phyloP scores from a whole-genome alignment of 2,888 invertebrate genomes.

The Melinaea marsaeus region DNA sequence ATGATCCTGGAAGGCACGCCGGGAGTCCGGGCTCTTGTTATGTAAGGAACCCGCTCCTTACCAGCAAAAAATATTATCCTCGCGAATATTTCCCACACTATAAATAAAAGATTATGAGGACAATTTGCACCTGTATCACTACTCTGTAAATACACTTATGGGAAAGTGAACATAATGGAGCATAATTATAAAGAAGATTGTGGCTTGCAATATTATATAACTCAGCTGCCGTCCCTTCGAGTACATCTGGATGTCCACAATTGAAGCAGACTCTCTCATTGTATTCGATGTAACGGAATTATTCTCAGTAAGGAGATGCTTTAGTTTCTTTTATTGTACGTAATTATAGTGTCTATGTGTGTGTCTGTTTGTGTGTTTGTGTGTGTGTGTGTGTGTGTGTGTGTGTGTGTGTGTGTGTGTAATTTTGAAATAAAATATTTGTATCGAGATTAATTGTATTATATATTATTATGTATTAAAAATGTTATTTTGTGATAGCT shows the following conservation, averaged over 20 bases:
- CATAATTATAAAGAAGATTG: slow-evolving; percentile 2
- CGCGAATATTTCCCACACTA: slow-evolving; percentile 54
- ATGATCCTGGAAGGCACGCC: neutral
- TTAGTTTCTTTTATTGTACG: slow-evolving; percentile 5
- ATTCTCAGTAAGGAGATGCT: slow-evolving; percentile 34
- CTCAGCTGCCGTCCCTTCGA: slow-evolving; percentile 9
- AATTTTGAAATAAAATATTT: too few species aligned
- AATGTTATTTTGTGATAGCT: too few species aligned
- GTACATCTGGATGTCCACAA: slow-evolving; percentile 39
- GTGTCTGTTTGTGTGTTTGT: too few species aligned
- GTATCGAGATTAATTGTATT: too few species aligned
- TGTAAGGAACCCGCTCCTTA: slow-evolving; percentile 33
- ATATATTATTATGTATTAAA: too few species aligned
- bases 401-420: too few species aligned
- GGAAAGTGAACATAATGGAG: slow-evolving; percentile 7
- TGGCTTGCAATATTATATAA: slow-evolving; percentile 3
- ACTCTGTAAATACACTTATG: slow-evolving; percentile 6
- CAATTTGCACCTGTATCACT: slow-evolving; percentile 51
- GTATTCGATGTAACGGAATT: slow-evolving; percentile 51
- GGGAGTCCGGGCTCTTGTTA: slow-evolving; percentile 13
- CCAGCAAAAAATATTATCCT: slow-evolving; percentile 34
- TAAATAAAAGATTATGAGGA: slow-evolving; percentile 45
- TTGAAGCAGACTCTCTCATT: slow-evolving; percentile 52
- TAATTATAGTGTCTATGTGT: too few species aligned
- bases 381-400: too few species aligned